These are phyloP conservation scores for Antechinus flavipes DNA, from an alignment of 2,113 vertebrate species.

Conservation along the genomic window DNA sequence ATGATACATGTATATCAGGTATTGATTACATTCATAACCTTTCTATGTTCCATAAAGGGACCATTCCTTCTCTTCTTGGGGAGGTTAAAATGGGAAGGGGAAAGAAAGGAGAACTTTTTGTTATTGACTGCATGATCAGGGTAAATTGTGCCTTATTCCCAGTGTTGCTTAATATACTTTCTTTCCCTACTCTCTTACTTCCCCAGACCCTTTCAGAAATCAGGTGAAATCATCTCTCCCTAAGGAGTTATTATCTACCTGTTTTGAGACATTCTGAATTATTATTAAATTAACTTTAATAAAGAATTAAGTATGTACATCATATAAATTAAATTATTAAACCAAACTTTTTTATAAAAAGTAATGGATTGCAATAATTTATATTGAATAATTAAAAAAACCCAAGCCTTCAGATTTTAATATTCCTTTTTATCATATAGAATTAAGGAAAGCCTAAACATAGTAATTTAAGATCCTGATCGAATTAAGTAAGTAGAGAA, in stretches of 20 bases:
- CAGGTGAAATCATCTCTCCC: background rate
- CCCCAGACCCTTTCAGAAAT: background rate
- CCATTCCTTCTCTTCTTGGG: background rate
- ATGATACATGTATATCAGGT: background rate
- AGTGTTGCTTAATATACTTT: background rate
- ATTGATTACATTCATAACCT: background rate
- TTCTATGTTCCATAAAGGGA: background rate
- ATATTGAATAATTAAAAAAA: background rate
- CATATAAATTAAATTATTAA: background rate
- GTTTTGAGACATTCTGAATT: background rate
- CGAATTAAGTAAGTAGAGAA: background rate
- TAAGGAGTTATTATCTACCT: rapidly evolving
- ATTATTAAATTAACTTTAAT: background rate
- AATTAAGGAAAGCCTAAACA: background rate
- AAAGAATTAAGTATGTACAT: background rate
- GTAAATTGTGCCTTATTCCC: background rate
- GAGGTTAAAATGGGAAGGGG: background rate
- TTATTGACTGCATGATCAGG: background rate
- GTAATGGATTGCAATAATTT: background rate
- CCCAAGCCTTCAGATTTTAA: background rate
- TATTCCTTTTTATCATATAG: background rate
- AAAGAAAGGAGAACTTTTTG: background rate
- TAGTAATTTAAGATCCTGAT: background rate
- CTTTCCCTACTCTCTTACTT: rapidly evolving
- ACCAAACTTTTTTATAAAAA: background rate